These are phyloP conservation scores for Okapia johnstoni DNA, from an alignment of 2,113 vertebrate species.

Conservation along the genomic window DNA sequence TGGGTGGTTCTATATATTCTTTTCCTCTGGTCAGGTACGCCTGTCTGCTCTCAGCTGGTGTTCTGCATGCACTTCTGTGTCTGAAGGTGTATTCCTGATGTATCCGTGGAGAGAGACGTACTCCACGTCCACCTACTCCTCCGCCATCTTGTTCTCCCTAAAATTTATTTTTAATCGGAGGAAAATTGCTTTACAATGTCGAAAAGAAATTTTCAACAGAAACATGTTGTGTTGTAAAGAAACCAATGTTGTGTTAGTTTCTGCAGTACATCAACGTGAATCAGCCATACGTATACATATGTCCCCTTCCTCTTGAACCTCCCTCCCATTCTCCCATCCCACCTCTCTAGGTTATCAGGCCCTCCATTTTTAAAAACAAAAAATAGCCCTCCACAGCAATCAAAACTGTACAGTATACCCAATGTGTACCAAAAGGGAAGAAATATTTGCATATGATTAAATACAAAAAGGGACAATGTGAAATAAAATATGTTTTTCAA, in stretches of 20 bases:
- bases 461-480: neutral
- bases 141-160: neutral
- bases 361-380: neutral
- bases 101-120: neutral
- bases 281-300: neutral
- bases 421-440: neutral
- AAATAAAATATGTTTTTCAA: slow-evolving; percentile 18
- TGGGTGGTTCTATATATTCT: neutral
- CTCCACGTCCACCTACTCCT: neutral
- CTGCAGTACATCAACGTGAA: neutral
- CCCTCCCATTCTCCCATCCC: neutral
- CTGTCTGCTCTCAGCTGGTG: neutral
- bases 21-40: neutral
- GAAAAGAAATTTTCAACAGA: neutral
- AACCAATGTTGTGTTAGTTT: neutral
- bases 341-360: neutral
- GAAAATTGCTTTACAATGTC: neutral
- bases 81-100: neutral
- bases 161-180: neutral
- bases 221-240: neutral
- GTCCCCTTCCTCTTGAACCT: neutral
- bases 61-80: neutral
- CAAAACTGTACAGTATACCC: neutral
- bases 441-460: neutral
- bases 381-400: neutral